phyloP scores from a whole-genome alignment of 2,888 invertebrate genomes.

The Lagria hirta region DNA sequence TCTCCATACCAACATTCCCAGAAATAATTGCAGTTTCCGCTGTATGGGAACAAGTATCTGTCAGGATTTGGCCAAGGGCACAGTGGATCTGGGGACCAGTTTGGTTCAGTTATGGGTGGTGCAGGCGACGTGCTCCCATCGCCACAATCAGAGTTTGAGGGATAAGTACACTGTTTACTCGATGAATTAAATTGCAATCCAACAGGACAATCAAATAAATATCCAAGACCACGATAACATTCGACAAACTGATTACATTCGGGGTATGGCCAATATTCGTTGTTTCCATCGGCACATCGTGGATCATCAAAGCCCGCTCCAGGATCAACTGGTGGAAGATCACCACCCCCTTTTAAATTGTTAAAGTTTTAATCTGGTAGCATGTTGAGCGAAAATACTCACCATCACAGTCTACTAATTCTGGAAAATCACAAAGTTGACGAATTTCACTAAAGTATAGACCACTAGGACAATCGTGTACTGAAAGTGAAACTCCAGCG shows the following conservation, averaged over 20 bases:
- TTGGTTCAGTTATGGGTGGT: background rate
- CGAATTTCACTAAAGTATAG: conserved; percentile 4
- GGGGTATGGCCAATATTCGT: conserved; percentile 3
- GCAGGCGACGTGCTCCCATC: background rate
- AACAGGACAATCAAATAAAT: conserved; percentile 5
- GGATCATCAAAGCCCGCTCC: conserved; percentile 3
- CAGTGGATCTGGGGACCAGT: conserved; percentile 13
- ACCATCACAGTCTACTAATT: conserved; percentile 4
- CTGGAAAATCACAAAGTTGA: conserved; percentile 7
- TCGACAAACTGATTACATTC: conserved; percentile 12
- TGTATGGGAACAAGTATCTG: conserved; percentile 11
- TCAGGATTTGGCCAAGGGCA: conserved; percentile 12
- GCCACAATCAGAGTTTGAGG: conserved; percentile 3
- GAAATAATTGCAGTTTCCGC: conserved; percentile 14
- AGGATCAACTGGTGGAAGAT: background rate
- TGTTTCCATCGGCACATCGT: conserved; percentile 4
- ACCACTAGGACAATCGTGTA: background rate
- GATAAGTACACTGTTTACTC: background rate
- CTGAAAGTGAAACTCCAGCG: background rate
- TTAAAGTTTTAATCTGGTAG: too few species aligned
- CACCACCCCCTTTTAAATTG: background rate
- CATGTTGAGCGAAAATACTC: background rate
- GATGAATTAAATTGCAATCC: conserved; percentile 10
- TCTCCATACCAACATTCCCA: conserved; percentile 17
- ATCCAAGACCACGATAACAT: conserved; percentile 11